Conservation (phyloP, 2,888 invertebrate genomes). For the Cephus rjabovi region DNA sequence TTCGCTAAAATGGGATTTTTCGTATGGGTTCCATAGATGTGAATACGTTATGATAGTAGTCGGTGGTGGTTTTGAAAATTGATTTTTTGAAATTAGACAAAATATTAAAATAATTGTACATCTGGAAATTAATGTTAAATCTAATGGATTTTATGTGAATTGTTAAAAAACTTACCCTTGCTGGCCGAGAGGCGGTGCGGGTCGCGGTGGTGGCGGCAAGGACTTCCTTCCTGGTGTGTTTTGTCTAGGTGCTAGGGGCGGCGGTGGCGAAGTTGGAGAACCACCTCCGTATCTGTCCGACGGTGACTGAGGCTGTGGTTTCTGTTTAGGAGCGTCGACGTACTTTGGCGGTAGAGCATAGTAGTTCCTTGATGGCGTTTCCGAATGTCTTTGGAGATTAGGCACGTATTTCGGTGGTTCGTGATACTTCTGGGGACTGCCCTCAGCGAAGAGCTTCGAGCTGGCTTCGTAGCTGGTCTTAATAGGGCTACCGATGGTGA, state of each 20-base stretch:
- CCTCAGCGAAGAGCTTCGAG: conserved; percentile 48
- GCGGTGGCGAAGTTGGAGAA: conserved; percentile 53
- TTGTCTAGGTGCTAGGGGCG: conserved; percentile 59
- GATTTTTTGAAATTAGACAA: not conserved
- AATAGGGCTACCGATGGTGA: conserved; percentile 47
- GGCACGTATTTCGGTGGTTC: conserved; percentile 55
- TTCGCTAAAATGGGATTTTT: not conserved
- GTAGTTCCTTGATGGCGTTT: conserved; percentile 36
- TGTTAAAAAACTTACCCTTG: conserved; percentile 49
- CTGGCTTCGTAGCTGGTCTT: conserved; percentile 54
- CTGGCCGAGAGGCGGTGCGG: conserved; percentile 53
- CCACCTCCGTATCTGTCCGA: conserved; percentile 43
- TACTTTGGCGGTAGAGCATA: conserved; percentile 54
- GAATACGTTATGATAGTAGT: not conserved
- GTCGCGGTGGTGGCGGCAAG: conserved; percentile 60
- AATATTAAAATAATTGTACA: not conserved
- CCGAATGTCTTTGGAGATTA: conserved; percentile 41
- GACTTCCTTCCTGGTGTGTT: conserved; percentile 57
- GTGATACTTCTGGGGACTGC: conserved; percentile 55
- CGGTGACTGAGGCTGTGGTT: conserved; percentile 48
- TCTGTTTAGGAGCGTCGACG: conserved; percentile 44
- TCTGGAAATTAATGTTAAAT: not conserved
- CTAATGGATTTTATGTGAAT: not conserved
- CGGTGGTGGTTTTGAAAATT: not conserved
- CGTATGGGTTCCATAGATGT: not conserved